Base-by-base conservation (phyloP, 2,797 vertebrate species). In the Graptemys geographica region DNA sequence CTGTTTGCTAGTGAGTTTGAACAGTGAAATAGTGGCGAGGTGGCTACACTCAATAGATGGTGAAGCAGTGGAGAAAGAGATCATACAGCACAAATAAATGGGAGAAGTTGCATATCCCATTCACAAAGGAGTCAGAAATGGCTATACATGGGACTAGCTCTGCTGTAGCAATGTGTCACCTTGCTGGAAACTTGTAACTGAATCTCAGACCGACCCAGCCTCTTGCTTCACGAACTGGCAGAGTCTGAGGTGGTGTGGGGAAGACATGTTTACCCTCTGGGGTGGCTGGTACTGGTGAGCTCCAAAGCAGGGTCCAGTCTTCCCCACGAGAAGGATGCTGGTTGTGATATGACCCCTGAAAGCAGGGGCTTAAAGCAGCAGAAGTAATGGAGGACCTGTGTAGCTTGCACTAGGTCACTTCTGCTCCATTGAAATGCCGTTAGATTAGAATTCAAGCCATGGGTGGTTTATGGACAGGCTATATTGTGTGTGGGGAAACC, bases 121-220 rank as follows among this genome's bases (percentile, higher is more conserved):
- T 79, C 72, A 23, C 55, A 8, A 62, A 83, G 94, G 92, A 95
- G 13, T 49, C 28, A 82, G 59, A 86, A 74, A 74, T 90, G 84
- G 31, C 87, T 90, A 62, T 95, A 55, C 65, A 44, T 96, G 87
- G 51, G 94, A 69, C 89, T 87, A 56, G 87, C 65, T 85, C 86
- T 92, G 47, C 86, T 94, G 1, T 86, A 80, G 55, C 31, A 90
- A 90, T 47, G 85, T 69, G 88, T 92, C 86, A 28, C 53, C 44
- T 76, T 49, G 5, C 44, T 80, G 78, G 89, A 47, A 94, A 86
- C 78, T 49, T 74, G 84, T 28, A 78, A 49, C 8, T 18, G 25
- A 94, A 86, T 89, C 84, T 89, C 55, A 4, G 28, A 74, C 93
- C 87, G 18, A 65, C 92, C 89, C 52, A 79, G 90, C 80, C 85